Evolutionary conservation across 2,113 vertebrate genomes (phyloP).

Genomic region (Centrocercus urophasianus): DNA sequence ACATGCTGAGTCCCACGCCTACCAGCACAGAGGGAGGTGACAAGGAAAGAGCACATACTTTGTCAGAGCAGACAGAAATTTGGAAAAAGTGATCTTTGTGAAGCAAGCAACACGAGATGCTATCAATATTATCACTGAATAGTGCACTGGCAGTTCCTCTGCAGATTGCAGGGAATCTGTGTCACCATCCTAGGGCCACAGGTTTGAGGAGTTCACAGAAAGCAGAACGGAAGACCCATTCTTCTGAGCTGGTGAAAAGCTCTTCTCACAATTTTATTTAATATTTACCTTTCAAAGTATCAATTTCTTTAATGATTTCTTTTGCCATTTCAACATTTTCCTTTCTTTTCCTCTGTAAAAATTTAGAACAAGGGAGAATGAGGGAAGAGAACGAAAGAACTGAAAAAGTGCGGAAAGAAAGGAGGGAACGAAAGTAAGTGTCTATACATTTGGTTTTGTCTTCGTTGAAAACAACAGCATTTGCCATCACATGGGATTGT

Average conservation of each 20-base stretch:
- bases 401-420: background rate
- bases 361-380: background rate
- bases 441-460: background rate
- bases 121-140: background rate
- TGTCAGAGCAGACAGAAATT: background rate
- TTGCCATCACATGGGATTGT: background rate
- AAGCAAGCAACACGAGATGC: background rate
- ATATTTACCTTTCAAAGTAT: background rate
- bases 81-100: background rate
- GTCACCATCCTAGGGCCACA: background rate
- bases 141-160: background rate
- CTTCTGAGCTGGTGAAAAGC: background rate
- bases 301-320: background rate
- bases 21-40: background rate
- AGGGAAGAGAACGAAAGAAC: background rate
- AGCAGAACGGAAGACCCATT: background rate
- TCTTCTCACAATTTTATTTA: background rate
- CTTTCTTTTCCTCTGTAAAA: background rate
- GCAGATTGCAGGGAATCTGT: background rate
- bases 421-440: background rate
- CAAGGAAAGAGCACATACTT: background rate
- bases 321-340: background rate
- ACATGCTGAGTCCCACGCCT: fast-evolving
- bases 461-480: background rate
- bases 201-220: background rate